phyloP scores from a whole-genome alignment of 2,888 invertebrate genomes.

The Rhodophaea formosa region DNA sequence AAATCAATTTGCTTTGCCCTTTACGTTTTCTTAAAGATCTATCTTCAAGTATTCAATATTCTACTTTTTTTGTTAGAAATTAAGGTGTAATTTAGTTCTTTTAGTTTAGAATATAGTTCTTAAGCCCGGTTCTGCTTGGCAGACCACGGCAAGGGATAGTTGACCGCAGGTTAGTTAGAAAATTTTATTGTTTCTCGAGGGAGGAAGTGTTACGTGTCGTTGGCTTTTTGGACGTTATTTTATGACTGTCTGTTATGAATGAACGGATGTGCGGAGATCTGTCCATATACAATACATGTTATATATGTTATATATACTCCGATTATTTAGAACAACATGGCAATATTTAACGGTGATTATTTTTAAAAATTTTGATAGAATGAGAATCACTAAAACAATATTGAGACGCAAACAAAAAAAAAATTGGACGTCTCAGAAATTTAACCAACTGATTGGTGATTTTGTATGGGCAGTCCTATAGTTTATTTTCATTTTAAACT shows the following conservation, averaged over 20 bases:
- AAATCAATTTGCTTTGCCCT: neutral
- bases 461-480: too few relatives aligned
- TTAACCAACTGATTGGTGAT: too few relatives aligned
- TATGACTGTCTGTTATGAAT: constrained; percentile 45
- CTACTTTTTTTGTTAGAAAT: neutral
- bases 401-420: too few relatives aligned
- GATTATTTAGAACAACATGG: too few relatives aligned
- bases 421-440: too few relatives aligned
- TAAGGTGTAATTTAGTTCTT: constrained; percentile 23
- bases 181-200: constrained; percentile 59
- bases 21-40: neutral
- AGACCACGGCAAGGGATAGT: constrained; percentile 50
- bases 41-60: neutral
- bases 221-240: constrained; percentile 62
- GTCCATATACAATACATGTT: neutral
- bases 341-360: too few relatives aligned
- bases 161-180: constrained; percentile 56
- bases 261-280: constrained; percentile 24
- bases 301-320: neutral
- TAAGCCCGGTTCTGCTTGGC: constrained; percentile 52
- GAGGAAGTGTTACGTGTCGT: constrained; percentile 69
- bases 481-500: too few relatives aligned
- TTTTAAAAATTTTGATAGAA: too few relatives aligned
- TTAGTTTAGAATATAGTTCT: constrained; percentile 27
- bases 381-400: too few relatives aligned